Evolutionary conservation across 1,140 invertebrate species (phyloP).

Genomic region (Halesus radiatus): DNA sequence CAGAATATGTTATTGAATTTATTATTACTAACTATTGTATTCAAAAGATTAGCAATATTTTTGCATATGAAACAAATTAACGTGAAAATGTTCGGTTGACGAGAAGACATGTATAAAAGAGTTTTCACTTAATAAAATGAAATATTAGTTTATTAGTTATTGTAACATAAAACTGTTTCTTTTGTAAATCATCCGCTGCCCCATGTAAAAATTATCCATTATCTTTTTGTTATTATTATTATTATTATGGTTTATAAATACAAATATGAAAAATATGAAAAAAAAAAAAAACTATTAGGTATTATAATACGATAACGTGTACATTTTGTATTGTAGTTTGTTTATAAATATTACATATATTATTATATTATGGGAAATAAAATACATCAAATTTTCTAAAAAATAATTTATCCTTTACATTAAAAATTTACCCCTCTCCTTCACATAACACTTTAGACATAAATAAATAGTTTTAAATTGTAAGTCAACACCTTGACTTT

Average conservation of each 20-base stretch:
- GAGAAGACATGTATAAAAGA: conserved; percentile 52
- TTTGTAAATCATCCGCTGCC: conserved; percentile 52
- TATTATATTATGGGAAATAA: conserved; percentile 57
- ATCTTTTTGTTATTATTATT: conserved; percentile 55
- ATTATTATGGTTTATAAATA: conserved; percentile 54
- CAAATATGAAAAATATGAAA: conserved; percentile 50
- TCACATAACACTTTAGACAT: no score
- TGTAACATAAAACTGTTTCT: conserved; percentile 49
- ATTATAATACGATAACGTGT: conserved; percentile 53
- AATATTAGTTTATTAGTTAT: conserved; percentile 51
- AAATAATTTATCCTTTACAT: not conserved
- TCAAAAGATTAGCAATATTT: conserved; percentile 57
- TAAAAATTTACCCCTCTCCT: no score
- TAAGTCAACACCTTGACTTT: no score
- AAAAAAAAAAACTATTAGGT: conserved; percentile 57
- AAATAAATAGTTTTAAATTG: no score
- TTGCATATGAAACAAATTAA: conserved; percentile 57
- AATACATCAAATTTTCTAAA: conserved; percentile 53
- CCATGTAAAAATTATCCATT: conserved; percentile 47
- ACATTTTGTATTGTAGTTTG: conserved; percentile 59
- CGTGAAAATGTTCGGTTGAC: conserved; percentile 43
- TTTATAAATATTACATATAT: conserved; percentile 57
- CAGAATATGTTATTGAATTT: conserved; percentile 51
- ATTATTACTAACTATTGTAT: conserved; percentile 53
- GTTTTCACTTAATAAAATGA: conserved; percentile 51